Evolutionary conservation across 2,888 invertebrate species (phyloP).

Genomic region (Synanthedon vespiformis): DNA sequence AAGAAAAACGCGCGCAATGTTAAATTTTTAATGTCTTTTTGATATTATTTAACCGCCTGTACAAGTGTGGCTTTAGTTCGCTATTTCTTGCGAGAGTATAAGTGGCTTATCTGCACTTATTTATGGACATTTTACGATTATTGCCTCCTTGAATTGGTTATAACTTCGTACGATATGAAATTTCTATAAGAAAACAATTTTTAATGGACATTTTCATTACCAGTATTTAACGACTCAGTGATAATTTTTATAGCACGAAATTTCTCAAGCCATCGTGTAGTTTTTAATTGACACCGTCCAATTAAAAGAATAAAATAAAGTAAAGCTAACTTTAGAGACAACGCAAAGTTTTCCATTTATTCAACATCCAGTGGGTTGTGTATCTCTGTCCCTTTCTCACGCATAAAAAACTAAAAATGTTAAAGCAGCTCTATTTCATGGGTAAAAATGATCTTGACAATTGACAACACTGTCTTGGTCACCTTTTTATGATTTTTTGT

Average conservation of each 20-base stretch:
- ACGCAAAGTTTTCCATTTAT: no score
- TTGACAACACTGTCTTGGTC: no score
- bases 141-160: slow-evolving; percentile 62
- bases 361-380: no score
- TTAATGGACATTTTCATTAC: slow-evolving; percentile 60
- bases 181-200: slow-evolving; percentile 59
- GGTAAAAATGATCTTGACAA: no score
- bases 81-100: slow-evolving; percentile 37
- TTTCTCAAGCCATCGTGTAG: neutral
- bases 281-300: neutral
- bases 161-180: slow-evolving; percentile 63
- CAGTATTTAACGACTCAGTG: slow-evolving; percentile 35
- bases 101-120: slow-evolving; percentile 53
- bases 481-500: no score
- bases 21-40: neutral
- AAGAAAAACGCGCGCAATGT: neutral
- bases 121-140: slow-evolving; percentile 66
- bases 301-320: neutral
- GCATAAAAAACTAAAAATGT: no score
- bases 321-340: no score
- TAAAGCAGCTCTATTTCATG: no score
- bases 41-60: neutral
- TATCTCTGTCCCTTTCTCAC: no score
- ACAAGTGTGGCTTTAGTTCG: slow-evolving; percentile 7
- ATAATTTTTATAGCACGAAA: slow-evolving; percentile 42